Base-by-base conservation (phyloP, 2,797 vertebrate genomes). In the Lutjanus campechanus region DNA sequence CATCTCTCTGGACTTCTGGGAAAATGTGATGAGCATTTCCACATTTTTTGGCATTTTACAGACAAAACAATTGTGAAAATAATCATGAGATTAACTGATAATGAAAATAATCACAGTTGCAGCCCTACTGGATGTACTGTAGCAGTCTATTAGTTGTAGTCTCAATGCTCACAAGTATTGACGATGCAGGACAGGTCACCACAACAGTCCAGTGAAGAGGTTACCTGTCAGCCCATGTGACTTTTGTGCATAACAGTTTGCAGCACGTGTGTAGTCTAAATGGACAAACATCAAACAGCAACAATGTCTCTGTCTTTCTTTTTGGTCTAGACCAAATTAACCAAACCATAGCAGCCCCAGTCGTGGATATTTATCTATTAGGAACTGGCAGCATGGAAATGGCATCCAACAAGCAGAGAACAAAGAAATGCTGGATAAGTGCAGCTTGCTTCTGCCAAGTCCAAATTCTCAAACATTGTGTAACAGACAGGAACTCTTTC, bases 401-500 rank as follows among this genome's bases (percentile, higher is more conserved):
- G 1, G 5, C 12, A 11, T 46, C 8, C 40, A 40, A 51, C n/a
- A n/a, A 20, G 13, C 53, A 8, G 4, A 40, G 56, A 73, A 63
- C 19, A 49, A 63, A 47, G 2, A 50, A 9, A 29, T 10, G 55
- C 3, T 51, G 1, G 2, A n/a, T 15, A 53, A 53, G 13, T 19
- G 13, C 11, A 50, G 29, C 20, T 20, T 41, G 17, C 15, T 46
- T 58, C 54, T 79, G 69, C 69, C 44, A 76, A 77, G 36, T 40
- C 49, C 22, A 67, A 13, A 65, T 55, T 51, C 12, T 15, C 8
- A 51, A 75, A 25, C 47, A 72, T 54, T 84, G 53, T 59, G 49
- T 9, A 73, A 77, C 17, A 25, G 7, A n/a, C n/a, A 17, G 43
- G 25, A 16, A 66, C 36, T 72, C 43, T 2, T 63, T 49, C 10